phyloP scores from a whole-genome alignment of 2,113 vertebrate species.

The Rhizomys pruinosus region DNA sequence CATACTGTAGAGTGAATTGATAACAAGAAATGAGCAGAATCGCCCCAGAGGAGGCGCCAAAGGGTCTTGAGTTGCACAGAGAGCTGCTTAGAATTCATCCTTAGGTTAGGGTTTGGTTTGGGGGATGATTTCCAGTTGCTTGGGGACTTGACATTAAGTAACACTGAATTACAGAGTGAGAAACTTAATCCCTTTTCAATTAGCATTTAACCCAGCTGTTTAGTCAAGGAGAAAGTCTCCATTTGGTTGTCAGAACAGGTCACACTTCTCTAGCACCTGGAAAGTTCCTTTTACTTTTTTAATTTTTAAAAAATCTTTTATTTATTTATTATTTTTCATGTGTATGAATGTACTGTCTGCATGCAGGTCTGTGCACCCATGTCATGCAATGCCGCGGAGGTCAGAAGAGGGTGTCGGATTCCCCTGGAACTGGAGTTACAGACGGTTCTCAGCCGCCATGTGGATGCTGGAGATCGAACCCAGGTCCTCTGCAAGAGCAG shows the following conservation, averaged over 20 bases:
- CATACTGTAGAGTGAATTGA: background rate
- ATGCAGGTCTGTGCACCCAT: too few species aligned
- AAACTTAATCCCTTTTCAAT: conserved; percentile 75
- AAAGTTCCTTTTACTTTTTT: too few species aligned
- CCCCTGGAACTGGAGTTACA: too few species aligned
- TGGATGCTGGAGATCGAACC: too few species aligned
- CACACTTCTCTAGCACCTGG: conserved; percentile 26
- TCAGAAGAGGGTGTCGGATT: too few species aligned
- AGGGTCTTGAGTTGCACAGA: background rate
- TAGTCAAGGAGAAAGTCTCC: conserved; percentile 68
- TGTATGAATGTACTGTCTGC: too few species aligned
- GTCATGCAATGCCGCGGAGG: too few species aligned
- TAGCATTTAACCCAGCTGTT: conserved; percentile 70
- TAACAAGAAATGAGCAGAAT: conserved; percentile 35
- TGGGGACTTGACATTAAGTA: conserved; percentile 67
- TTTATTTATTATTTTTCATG: too few species aligned
- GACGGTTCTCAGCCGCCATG: too few species aligned
- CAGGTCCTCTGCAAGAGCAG: too few species aligned
- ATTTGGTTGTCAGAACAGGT: conserved; percentile 33
- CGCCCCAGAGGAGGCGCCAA: background rate
- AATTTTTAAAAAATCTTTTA: too few species aligned
- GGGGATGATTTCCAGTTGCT: conserved; percentile 43
- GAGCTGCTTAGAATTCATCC: conserved; percentile 62
- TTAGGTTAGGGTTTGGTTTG: too few species aligned
- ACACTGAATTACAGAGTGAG: conserved; percentile 63